A percentile compares a stretch with the other conserved stretches of the same genome.
These are phyloP conservation scores for Geotrupes spiniger DNA, from an alignment of 2,888 invertebrate species.

Conservation along the genomic window DNA sequence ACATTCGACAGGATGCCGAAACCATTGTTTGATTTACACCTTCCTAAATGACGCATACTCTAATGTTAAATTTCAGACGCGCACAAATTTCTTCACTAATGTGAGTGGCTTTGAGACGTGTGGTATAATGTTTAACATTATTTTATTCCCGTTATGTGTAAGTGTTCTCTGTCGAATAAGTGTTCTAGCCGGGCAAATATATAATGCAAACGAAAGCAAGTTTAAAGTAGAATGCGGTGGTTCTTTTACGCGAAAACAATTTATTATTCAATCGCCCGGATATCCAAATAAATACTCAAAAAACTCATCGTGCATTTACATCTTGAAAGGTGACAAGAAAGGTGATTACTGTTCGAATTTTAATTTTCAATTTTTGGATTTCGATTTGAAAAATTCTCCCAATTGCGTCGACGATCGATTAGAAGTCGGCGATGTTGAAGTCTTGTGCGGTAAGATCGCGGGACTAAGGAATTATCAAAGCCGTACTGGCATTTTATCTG, in stretches of 20 bases:
- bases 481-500: slow-evolving; percentile 49
- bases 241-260: slow-evolving; percentile 51
- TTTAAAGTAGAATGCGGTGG: slow-evolving; percentile 40
- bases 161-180: neutral
- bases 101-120: no score
- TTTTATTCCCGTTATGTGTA: no score
- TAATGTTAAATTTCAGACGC: no score
- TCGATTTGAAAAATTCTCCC: slow-evolving; percentile 51
- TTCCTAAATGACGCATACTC: no score
- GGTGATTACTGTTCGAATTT: slow-evolving; percentile 54
- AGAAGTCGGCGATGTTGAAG: slow-evolving; percentile 51
- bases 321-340: slow-evolving; percentile 52
- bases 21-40: slow-evolving; percentile 12
- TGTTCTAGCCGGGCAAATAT: neutral
- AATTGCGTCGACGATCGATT: slow-evolving; percentile 55
- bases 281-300: slow-evolving; percentile 53
- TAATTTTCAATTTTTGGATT: slow-evolving; percentile 57
- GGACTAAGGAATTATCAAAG: slow-evolving; percentile 53
- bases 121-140: no score
- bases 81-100: no score
- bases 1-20: slow-evolving; percentile 3
- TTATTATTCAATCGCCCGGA: slow-evolving; percentile 53
- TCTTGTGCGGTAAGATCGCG: slow-evolving; percentile 53
- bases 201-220: neutral
- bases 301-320: slow-evolving; percentile 52